Evolutionary conservation across 30 jellyfish, hydroid and myxozoan species (phyloP).

Genomic region (Cassiopea andromeda): DNA sequence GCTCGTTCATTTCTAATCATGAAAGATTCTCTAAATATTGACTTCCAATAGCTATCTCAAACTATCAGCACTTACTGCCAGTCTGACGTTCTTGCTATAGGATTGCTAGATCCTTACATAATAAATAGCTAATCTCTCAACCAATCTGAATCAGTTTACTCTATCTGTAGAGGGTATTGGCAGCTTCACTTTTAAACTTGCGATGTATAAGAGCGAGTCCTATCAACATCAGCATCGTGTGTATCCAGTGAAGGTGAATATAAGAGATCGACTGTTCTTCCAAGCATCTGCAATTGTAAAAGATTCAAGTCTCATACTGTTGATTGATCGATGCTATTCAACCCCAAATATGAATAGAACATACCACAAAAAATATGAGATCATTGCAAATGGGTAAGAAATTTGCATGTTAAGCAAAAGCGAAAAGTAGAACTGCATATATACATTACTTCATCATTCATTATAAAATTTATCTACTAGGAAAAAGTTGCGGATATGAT

Average conservation of each 20-base stretch:
- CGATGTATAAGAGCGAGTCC: constrained; percentile 26
- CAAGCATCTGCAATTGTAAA: constrained; percentile 31
- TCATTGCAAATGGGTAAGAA: constrained; percentile 26
- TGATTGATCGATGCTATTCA: constrained; percentile 47
- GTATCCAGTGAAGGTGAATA: constrained; percentile 36
- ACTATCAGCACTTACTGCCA: too few relatives aligned
- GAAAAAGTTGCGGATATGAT: too few relatives aligned
- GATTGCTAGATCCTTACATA: too few relatives aligned
- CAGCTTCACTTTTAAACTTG: constrained; percentile 9
- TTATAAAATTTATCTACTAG: too few relatives aligned
- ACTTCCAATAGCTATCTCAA: too few relatives aligned
- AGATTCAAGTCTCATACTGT: constrained; percentile 18
- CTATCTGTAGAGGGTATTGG: constrained; percentile 31
- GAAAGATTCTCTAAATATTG: not conserved
- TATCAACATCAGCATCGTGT: not conserved
- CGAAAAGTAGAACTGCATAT: too few relatives aligned
- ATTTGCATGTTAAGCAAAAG: too few relatives aligned
- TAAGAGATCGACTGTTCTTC: constrained; percentile 39
- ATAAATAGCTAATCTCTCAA: too few relatives aligned
- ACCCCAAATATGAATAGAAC: constrained; percentile 39
- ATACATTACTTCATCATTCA: too few relatives aligned
- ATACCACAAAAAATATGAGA: constrained; percentile 6
- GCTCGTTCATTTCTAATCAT: not conserved
- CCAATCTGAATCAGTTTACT: not conserved
- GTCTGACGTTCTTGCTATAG: too few relatives aligned